phyloP scores from a whole-genome alignment of 2,888 invertebrate genomes.

The Erynnis tages region DNA sequence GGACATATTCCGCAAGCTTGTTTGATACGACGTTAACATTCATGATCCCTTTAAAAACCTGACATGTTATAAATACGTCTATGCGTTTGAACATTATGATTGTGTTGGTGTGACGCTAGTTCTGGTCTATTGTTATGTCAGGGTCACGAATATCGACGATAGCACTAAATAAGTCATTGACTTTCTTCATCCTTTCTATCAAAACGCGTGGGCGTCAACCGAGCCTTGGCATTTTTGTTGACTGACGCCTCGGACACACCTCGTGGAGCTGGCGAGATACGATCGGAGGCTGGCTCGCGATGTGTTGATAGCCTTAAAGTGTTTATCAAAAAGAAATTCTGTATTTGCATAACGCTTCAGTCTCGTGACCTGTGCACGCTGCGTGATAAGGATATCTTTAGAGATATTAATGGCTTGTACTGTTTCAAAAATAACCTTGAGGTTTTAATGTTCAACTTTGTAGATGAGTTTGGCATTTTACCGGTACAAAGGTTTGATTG shows the following conservation, averaged over 20 bases:
- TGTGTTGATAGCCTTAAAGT: conserved; percentile 10
- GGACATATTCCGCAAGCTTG: too few species aligned
- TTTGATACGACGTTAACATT: too few species aligned
- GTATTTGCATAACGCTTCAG: background rate
- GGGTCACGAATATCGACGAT: conserved; percentile 3
- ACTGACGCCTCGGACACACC: conserved; percentile 25
- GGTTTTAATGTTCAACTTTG: background rate
- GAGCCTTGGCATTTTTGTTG: conserved; percentile 32
- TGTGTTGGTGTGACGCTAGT: too few species aligned
- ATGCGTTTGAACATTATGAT: too few species aligned
- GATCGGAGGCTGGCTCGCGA: background rate
- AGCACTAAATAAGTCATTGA: conserved; percentile 7
- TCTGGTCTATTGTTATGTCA: conserved; percentile 2
- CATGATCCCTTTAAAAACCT: too few species aligned
- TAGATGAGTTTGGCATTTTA: background rate
- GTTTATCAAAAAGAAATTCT: conserved; percentile 6
- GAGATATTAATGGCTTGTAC: background rate
- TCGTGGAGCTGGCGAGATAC: conserved; percentile 1
- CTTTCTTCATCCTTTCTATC: conserved; percentile 17
- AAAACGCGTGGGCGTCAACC: conserved; percentile 22
- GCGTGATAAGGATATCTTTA: background rate
- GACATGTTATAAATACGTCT: too few species aligned
- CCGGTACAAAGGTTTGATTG: too few species aligned
- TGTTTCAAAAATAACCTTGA: background rate
- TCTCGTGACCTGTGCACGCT: background rate